A percentile compares a stretch with the other conserved stretches of the same genome.
These are phyloP conservation scores for Pogona vitticeps DNA, from an alignment of 2,113 vertebrate species.

Conservation along the genomic window DNA sequence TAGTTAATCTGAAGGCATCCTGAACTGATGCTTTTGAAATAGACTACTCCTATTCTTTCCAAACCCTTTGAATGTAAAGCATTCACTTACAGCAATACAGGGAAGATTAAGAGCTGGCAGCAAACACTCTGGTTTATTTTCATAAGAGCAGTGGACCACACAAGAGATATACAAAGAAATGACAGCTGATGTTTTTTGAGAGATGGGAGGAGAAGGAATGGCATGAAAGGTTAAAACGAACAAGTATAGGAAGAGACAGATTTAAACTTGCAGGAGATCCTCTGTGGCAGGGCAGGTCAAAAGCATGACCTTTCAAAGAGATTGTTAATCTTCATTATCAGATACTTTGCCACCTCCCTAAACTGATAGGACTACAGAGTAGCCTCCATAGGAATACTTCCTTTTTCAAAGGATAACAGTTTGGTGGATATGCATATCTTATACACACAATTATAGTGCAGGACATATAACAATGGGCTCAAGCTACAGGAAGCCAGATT, in stretches of 20 bases:
- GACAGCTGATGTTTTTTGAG: conserved; percentile 38
- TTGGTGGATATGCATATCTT: not conserved
- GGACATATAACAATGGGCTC: no score
- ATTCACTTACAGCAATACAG: conserved; percentile 52
- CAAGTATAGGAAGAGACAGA: conserved; percentile 29
- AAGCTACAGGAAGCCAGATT: no score
- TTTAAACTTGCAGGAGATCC: conserved; percentile 6
- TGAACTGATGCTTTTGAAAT: conserved; percentile 44
- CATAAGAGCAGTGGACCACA: conserved; percentile 65
- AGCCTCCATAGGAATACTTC: not conserved
- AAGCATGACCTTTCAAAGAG: conserved; percentile 19
- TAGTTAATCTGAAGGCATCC: conserved; percentile 52
- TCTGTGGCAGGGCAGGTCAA: not conserved
- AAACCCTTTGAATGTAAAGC: conserved; percentile 40
- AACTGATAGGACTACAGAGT: not conserved
- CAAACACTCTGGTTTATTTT: conserved; percentile 60
- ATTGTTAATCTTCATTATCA: not conserved
- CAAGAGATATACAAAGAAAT: conserved; percentile 57
- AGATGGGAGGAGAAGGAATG: conserved; percentile 48
- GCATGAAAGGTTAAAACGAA: conserved; percentile 36
- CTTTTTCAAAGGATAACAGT: not conserved
- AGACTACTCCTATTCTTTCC: conserved; percentile 40
- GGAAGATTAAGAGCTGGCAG: conserved; percentile 44
- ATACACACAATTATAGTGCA: no score
- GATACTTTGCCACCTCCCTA: not conserved